Evolutionary conservation across 2,888 invertebrate species (phyloP), one percentile per base, ranked within the genome.

Genomic region (Leucozona laternaria): DNA sequence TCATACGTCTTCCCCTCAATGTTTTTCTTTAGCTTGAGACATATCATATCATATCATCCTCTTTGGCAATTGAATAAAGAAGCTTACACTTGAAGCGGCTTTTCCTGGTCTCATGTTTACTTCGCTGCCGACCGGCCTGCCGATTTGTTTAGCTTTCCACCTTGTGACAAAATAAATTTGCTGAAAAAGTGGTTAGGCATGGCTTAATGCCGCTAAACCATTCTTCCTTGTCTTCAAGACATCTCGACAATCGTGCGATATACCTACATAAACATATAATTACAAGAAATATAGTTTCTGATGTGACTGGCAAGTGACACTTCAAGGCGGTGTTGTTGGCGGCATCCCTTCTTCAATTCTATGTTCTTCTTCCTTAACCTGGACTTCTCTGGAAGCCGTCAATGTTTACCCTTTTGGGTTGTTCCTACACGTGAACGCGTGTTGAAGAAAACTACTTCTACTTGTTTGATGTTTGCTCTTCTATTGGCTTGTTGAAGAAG

Each of bases 21-120:
- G n/a, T 58, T 71, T 71, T 53, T 72, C 17, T 50, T 62, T 43
- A 37, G 28, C 68, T 37, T 43, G 34, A 25, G 28, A 55, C 64
- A 57, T n/a, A n/a, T 45, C 64, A 68, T 20, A 20, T 8, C 68
- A 34, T 71, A 62, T 77, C 72, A 77, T 64, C 68, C 68, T 60
- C 78, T 75, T 71, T 70, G 82, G 82, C 86, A 86, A 86, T 86
- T 86, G 82, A 82, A 81, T 86, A 79, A 86, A 79, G 86, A 86
- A 82, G 82, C 81, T 85, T 85, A 85, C 73, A 77, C 85, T 85
- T 77, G 70, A 80, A 68, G 84, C 76, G 84, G 72, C 79, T 84
- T 79, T 79, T 80, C 55, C 72, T 55, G 71, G 76, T 34, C 25
- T 58, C 70, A n/a, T 57, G 28, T 48, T 25, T 28, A 7, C 50